Percentiles rank a stretch among this genome's conserved stretches.
Evolutionary conservation across 2,888 invertebrate species (phyloP).

Genomic region (Tachina lurida): DNA sequence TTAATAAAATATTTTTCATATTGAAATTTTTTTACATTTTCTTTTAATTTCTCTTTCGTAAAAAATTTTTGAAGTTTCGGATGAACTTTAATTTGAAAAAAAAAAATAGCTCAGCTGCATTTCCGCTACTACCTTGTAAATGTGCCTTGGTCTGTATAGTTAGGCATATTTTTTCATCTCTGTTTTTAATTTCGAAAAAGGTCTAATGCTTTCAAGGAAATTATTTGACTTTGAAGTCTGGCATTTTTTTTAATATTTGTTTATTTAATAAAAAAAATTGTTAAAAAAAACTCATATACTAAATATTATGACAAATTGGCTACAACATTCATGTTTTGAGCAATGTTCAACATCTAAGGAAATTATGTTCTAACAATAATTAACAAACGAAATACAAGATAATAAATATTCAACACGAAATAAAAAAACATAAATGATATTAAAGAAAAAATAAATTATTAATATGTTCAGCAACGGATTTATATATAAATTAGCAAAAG

Average conservation of each 20-base stretch:
- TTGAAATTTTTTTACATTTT: no score
- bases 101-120: no score
- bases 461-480: neutral
- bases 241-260: neutral
- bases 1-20: no score
- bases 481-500: neutral
- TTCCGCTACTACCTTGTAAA: no score
- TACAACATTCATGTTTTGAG: slow-evolving; percentile 50
- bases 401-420: slow-evolving; percentile 40
- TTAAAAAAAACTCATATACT: neutral
- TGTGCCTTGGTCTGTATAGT: no score
- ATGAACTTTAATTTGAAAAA: no score
- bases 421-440: slow-evolving; percentile 10
- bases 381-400: slow-evolving; percentile 57
- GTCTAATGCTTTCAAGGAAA: neutral
- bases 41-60: no score
- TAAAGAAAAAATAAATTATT: neutral
- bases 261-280: no score
- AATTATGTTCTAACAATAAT: slow-evolving; percentile 56
- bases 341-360: slow-evolving; percentile 61
- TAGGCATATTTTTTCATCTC: neutral
- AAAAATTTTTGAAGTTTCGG: no score
- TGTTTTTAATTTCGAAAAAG: neutral
- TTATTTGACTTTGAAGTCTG: slow-evolving; percentile 11
- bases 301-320: slow-evolving; percentile 61